These are phyloP conservation scores for Mycetomoellerius zeteki DNA, from an alignment of 1,140 invertebrate species.

Conservation along the genomic window DNA sequence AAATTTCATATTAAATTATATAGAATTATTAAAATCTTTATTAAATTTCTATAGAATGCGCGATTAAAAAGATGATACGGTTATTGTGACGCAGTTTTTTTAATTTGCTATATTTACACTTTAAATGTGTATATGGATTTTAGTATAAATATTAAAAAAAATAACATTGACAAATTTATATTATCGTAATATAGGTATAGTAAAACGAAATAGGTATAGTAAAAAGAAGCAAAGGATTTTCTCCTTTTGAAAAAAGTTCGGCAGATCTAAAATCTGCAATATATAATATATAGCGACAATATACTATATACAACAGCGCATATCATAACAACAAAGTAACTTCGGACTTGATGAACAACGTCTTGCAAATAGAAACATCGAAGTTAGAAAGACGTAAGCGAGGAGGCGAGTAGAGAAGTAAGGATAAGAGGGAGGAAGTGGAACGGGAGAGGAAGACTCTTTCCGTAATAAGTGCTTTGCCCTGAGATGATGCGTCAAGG, in stretches of 20 bases:
- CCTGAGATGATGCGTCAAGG: constrained; percentile 34
- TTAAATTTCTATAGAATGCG: not conserved
- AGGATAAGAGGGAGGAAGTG: not conserved
- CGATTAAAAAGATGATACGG: not conserved
- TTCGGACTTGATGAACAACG: constrained; percentile 17
- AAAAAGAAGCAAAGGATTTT: not conserved
- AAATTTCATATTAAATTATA: not conserved
- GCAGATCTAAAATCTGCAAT: not conserved
- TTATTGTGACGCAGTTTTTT: not conserved
- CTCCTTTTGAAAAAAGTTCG: not conserved
- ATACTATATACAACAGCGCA: not conserved
- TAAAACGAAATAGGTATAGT: not conserved
- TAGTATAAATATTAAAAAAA: not conserved
- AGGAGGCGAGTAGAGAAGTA: constrained; percentile 29
- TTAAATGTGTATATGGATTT: not conserved
- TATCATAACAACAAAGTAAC: constrained; percentile 12
- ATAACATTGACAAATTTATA: not conserved
- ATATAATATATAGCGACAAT: not conserved
- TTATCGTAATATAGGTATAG: not conserved
- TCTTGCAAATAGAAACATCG: constrained; percentile 22
- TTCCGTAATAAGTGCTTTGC: constrained; percentile 45
- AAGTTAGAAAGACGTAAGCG: constrained; percentile 21
- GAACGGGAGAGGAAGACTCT: constrained; percentile 33
- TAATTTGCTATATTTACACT: not conserved
- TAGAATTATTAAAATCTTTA: not conserved